These are phyloP conservation scores for Polypedilum pembai DNA, from an alignment of 1,140 invertebrate species.

Conservation along the genomic window DNA sequence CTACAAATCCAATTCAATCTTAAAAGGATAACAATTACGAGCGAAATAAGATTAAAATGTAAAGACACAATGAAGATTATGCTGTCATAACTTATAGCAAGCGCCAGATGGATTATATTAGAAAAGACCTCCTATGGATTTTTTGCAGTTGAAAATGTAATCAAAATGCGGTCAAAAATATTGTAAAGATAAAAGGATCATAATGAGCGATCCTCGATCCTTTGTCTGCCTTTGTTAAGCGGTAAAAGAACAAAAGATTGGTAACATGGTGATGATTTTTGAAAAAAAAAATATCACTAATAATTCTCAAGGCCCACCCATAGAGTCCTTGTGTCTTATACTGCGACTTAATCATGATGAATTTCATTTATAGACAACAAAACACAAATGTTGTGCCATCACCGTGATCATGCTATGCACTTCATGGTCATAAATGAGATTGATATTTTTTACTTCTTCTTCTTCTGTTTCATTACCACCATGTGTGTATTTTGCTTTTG, in stretches of 20 bases:
- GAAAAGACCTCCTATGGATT: constrained; percentile 20
- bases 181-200: background rate
- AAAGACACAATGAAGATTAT: background rate
- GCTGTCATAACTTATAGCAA: background rate
- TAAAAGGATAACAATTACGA: constrained; percentile 15
- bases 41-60: background rate
- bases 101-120: constrained; percentile 27
- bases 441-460: background rate
- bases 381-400: background rate
- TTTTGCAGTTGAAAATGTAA: background rate
- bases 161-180: constrained; percentile 5
- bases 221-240: background rate
- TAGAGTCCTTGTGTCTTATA: background rate
- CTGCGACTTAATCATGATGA: background rate
- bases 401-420: background rate
- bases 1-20: background rate
- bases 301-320: constrained; percentile 7
- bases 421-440: background rate
- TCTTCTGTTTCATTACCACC: too few species aligned
- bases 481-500: background rate
- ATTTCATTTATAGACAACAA: background rate
- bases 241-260: background rate
- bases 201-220: background rate
- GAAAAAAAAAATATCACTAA: background rate
- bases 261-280: background rate